Evolutionary conservation across 2,113 vertebrate genomes (phyloP).

Genomic region (Stercorarius parasiticus): DNA sequence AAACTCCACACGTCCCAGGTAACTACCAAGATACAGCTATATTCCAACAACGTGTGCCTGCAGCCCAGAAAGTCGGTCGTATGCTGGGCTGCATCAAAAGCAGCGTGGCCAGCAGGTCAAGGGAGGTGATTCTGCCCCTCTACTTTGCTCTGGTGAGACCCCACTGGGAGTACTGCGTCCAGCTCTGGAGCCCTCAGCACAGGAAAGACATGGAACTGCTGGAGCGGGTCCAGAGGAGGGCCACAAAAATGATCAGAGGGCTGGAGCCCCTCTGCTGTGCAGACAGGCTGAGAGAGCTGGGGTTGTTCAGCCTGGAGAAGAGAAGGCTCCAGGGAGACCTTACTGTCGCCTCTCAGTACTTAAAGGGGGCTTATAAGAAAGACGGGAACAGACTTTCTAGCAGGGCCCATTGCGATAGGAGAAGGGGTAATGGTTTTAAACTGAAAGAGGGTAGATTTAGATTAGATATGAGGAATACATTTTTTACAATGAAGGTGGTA

Average conservation of each 20-base stretch:
- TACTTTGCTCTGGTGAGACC: background rate
- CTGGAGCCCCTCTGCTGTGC: background rate
- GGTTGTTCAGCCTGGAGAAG: background rate
- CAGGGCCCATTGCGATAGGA: background rate
- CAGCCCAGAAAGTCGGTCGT: background rate
- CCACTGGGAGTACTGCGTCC: background rate
- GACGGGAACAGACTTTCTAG: background rate
- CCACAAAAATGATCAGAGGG: background rate
- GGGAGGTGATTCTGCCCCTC: background rate
- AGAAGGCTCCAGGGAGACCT: background rate
- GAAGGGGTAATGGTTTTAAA: background rate
- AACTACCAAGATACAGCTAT: background rate
- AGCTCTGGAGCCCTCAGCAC: background rate
- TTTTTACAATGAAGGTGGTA: background rate
- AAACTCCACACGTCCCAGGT: background rate
- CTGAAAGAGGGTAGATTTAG: background rate
- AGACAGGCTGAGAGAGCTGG: background rate
- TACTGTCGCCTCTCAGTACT: background rate
- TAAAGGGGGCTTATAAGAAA: background rate
- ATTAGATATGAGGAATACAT: background rate
- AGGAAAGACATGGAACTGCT: background rate
- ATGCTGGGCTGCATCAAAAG: background rate
- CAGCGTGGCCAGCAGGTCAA: fast-evolving
- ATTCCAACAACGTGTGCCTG: background rate
- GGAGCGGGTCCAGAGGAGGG: too few relatives aligned